These are phyloP conservation scores for Jordanella pulchra DNA, from an alignment of 2,797 vertebrate species.

Conservation along the genomic window DNA sequence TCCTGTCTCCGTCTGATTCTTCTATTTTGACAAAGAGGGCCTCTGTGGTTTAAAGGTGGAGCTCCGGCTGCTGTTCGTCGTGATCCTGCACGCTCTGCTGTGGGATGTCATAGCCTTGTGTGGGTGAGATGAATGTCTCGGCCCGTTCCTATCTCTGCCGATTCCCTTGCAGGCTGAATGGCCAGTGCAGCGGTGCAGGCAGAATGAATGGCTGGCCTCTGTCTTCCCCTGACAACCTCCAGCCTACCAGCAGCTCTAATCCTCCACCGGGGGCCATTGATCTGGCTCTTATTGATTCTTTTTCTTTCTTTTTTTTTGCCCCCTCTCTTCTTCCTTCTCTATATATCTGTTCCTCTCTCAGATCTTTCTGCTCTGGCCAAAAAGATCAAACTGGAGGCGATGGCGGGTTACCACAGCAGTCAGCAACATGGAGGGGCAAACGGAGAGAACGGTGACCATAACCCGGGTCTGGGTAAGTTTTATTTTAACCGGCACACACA, in stretches of 20 bases:
- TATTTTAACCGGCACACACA: not conserved
- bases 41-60: conserved; percentile 48
- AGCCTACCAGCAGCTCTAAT: conserved; percentile 74
- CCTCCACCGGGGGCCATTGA: conserved; percentile 75
- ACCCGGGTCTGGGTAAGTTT: conserved; percentile 90
- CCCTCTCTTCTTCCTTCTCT: conserved; percentile 30
- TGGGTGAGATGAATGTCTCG: conserved; percentile 77
- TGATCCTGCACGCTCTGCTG: conserved; percentile 45
- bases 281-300: conserved; percentile 74
- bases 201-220: conserved; percentile 73
- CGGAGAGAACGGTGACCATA: conserved; percentile 94
- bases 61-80: conserved; percentile 19
- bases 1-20: conserved; percentile 32
- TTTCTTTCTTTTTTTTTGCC: conserved; percentile 33
- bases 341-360: conserved; percentile 48
- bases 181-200: conserved; percentile 72
- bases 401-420: conserved; percentile 92
- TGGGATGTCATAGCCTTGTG: conserved; percentile 69
- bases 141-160: conserved; percentile 75
- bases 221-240: conserved; percentile 77
- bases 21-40: conserved; percentile 37
- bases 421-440: conserved; percentile 90
- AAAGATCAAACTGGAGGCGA: conserved; percentile 98
- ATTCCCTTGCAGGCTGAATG: conserved; percentile 75
- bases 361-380: conserved; percentile 86